Conservation (phyloP, 2,113 vertebrate species). For the Pycnonotus jocosus region DNA sequence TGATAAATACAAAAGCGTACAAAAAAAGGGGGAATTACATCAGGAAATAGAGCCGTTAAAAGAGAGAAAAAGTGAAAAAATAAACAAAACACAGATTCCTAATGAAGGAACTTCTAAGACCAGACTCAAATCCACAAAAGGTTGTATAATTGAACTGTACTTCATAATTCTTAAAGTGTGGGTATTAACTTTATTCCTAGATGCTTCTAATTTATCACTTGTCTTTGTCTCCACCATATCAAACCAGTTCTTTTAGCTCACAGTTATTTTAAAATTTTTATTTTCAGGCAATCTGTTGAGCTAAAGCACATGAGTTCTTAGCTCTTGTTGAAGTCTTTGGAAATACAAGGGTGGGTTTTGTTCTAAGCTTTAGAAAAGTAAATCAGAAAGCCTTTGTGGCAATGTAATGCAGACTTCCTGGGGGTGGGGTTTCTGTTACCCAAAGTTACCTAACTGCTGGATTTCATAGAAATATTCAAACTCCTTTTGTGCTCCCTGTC, state of each 20-base stretch:
- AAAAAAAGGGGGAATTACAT: neutral
- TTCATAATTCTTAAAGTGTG: neutral
- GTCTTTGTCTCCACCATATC: neutral
- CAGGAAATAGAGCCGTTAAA: conserved; percentile 5
- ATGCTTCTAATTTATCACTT: neutral
- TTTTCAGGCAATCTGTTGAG: neutral
- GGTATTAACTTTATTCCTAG: neutral
- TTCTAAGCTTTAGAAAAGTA: neutral
- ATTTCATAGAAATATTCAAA: neutral
- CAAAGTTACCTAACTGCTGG: neutral
- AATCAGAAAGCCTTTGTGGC: neutral
- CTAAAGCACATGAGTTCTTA: neutral
- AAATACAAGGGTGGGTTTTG: neutral
- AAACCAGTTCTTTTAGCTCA: neutral
- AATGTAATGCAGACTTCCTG: neutral
- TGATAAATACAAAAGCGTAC: conserved; percentile 46
- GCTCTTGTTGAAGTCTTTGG: neutral
- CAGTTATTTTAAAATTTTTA: neutral
- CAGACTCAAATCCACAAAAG: conserved; percentile 14
- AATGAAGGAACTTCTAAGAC: neutral
- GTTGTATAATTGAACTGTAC: conserved; percentile 11
- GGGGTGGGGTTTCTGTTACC: neutral
- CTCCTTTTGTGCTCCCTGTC: neutral
- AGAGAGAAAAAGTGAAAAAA: conserved; percentile 16
- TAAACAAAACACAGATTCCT: neutral